Conservation (phyloP, 1,140 invertebrate genomes). For the Bombus picipes region DNA sequence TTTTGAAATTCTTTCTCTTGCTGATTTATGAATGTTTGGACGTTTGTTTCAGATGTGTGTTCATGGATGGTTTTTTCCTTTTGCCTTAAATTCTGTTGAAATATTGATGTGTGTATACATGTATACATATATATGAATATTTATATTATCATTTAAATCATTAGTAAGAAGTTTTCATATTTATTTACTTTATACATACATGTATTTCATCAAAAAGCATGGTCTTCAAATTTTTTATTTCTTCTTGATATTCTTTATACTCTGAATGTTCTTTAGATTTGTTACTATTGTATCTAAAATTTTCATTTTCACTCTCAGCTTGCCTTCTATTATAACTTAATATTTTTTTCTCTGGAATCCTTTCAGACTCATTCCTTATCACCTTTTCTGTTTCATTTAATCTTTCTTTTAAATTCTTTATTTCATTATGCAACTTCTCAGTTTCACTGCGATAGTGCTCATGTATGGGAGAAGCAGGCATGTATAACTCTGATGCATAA, state of each 20-base stretch:
- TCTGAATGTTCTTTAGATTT: constrained; percentile 75
- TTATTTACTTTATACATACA: constrained; percentile 57
- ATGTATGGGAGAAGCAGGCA: constrained; percentile 67
- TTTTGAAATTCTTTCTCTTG: constrained; percentile 77
- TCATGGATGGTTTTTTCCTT: constrained; percentile 56
- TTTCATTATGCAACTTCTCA: constrained; percentile 84
- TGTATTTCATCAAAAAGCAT: constrained; percentile 76
- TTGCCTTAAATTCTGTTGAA: constrained; percentile 52
- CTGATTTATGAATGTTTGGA: constrained; percentile 71
- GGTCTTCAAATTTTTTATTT: constrained; percentile 73
- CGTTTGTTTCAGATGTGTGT: constrained; percentile 59
- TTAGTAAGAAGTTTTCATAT: neutral
- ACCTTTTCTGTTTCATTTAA: constrained; percentile 84
- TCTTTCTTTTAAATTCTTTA: constrained; percentile 84
- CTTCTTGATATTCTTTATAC: constrained; percentile 79
- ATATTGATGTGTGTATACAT: constrained; percentile 14
- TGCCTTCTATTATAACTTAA: constrained; percentile 64
- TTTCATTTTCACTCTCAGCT: constrained; percentile 35
- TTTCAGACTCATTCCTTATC: constrained; percentile 79
- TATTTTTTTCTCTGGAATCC: constrained; percentile 65
- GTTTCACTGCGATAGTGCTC: constrained; percentile 81
- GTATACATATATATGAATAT: neutral
- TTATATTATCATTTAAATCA: constrained; percentile 19
- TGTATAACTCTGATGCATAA: constrained; percentile 50
- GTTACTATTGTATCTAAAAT: neutral